Percentiles rank a stretch among this genome's conserved stretches.
These are phyloP conservation scores for Ophthalmolycus amberensis DNA, from an alignment of 2,113 vertebrate genomes.

Conservation along the genomic window DNA sequence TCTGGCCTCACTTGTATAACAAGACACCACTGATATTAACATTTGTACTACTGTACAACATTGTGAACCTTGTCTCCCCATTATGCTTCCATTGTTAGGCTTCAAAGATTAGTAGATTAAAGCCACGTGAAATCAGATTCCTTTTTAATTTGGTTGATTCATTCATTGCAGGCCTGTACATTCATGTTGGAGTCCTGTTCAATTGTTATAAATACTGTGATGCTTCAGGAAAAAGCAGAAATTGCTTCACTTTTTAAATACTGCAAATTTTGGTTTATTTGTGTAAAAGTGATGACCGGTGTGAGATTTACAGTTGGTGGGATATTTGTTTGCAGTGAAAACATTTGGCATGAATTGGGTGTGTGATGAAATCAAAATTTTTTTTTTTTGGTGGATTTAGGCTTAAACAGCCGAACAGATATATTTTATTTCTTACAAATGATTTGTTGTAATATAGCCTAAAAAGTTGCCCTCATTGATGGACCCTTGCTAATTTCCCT, in stretches of 20 bases:
- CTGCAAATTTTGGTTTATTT: neutral
- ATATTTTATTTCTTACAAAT: constrained; percentile 87
- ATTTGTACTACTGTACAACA: neutral
- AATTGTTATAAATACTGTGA: neutral
- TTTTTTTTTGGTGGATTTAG: constrained; percentile 65
- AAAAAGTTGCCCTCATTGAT: constrained; percentile 60
- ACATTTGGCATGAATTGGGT: neutral
- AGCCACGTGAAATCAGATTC: neutral
- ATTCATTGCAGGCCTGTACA: constrained; percentile 4
- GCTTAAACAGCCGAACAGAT: constrained; percentile 76
- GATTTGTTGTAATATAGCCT: constrained; percentile 86
- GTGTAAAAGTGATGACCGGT: neutral
- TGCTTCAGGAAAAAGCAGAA: neutral
- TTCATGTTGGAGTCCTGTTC: neutral
- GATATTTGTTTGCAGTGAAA: neutral
- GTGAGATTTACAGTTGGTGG: neutral
- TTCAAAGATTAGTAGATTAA: neutral
- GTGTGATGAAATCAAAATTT: constrained; percentile 36
- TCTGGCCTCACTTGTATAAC: neutral
- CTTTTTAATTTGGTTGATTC: neutral
- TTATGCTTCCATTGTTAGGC: neutral
- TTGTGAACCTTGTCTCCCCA: too few species aligned
- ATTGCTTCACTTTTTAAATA: neutral
- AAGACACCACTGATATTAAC: neutral
- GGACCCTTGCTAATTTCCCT: constrained; percentile 80